Conservation (phyloP, 2,113 vertebrate species). For the Telmatochromis brachygnathus region DNA sequence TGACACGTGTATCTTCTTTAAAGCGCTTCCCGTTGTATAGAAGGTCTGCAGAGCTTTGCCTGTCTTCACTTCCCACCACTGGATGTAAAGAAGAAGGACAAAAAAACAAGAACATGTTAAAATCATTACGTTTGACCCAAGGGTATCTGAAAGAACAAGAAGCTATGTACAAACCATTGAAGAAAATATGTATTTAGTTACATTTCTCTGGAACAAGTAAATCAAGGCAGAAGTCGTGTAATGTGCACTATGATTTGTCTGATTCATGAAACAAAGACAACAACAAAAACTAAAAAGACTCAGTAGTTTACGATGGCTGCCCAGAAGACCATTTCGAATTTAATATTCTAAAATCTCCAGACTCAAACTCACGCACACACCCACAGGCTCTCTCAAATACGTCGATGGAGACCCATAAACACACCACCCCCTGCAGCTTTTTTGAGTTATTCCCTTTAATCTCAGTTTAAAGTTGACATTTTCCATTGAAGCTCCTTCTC, state of each 20-base stretch:
- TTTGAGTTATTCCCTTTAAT: slow-evolving; percentile 51
- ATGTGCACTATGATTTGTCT: neutral
- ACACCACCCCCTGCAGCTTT: neutral
- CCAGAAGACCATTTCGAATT: neutral
- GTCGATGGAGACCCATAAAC: neutral
- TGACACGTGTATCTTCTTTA: slow-evolving; percentile 86
- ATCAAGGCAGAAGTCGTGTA: neutral
- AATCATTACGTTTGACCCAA: neutral
- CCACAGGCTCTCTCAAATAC: neutral
- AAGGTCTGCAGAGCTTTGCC: slow-evolving; percentile 88
- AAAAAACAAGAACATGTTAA: neutral
- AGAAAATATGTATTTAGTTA: neutral
- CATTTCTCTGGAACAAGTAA: neutral
- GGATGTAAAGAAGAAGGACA: neutral
- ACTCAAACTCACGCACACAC: neutral
- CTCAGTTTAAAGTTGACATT: slow-evolving; percentile 54
- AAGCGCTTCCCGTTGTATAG: slow-evolving; percentile 83
- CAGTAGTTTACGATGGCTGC: neutral
- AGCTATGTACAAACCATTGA: accelerated
- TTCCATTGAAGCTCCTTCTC: slow-evolving; percentile 32
- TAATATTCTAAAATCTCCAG: neutral
- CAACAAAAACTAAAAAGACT: neutral
- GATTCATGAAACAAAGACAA: neutral
- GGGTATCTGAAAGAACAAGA: neutral
- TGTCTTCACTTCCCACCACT: slow-evolving; percentile 93